Conservation (phyloP, 2,113 vertebrate species). For the Meles meles region DNA sequence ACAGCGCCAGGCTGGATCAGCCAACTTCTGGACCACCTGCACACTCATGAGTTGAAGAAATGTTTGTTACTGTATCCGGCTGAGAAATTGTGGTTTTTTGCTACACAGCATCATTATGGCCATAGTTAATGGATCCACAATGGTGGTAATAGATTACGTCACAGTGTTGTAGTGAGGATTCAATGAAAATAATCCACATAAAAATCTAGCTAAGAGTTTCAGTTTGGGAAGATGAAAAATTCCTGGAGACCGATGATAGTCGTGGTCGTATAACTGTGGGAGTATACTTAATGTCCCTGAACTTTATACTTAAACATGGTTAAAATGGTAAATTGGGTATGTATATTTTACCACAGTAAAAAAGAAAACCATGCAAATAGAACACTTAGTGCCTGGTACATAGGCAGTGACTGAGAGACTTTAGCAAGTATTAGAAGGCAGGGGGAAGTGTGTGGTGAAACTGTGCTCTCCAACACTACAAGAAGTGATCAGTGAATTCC, state of each 20-base stretch:
- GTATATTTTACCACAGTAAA: neutral
- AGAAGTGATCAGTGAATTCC: neutral
- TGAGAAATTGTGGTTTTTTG: neutral
- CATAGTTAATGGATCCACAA: neutral
- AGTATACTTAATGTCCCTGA: neutral
- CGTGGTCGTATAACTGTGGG: neutral
- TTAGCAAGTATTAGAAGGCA: neutral
- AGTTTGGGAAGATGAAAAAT: neutral
- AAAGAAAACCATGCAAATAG: neutral
- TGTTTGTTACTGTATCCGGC: neutral
- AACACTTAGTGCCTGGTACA: neutral
- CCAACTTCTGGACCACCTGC: accelerated
- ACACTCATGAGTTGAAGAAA: neutral
- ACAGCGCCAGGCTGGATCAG: neutral
- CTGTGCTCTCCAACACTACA: neutral
- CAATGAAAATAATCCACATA: neutral
- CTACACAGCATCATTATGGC: neutral
- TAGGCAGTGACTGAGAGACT: neutral
- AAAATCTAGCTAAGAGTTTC: neutral
- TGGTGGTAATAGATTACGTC: neutral
- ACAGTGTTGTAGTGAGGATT: neutral
- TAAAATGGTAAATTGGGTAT: neutral
- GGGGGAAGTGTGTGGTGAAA: neutral
- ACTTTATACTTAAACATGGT: neutral
- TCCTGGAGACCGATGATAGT: neutral